A percentile compares a stretch with the other conserved stretches of the same genome.
phyloP scores from a whole-genome alignment of 2,113 vertebrate species.

The Riparia riparia region DNA sequence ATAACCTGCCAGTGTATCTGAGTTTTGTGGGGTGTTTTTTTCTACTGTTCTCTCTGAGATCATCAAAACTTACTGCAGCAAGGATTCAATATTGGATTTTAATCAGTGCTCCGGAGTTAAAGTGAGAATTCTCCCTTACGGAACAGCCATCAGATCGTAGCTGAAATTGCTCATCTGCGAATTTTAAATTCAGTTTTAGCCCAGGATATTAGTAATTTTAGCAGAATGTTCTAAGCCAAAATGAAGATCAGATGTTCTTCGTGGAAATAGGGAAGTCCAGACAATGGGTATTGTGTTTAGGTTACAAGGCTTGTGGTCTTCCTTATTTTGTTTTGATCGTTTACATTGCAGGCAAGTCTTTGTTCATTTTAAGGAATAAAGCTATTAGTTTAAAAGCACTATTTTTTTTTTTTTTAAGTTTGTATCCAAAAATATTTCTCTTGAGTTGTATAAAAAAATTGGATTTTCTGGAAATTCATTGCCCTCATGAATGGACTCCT shows the following conservation, averaged over 20 bases:
- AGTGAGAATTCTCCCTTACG: not conserved
- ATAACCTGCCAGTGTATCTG: conserved; percentile 15
- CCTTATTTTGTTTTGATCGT: conserved; percentile 27
- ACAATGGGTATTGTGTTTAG: conserved; percentile 65
- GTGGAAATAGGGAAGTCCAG: conserved; percentile 27
- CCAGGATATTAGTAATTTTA: conserved; percentile 61
- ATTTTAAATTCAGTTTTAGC: conserved; percentile 36
- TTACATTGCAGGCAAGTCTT: conserved; percentile 33
- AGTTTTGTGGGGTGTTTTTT: conserved; percentile 8
- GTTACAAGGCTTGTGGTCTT: conserved; percentile 2
- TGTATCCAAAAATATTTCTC: conserved; percentile 45
- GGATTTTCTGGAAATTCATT: conserved; percentile 8
- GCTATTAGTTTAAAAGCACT: not conserved
- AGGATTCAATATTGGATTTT: not conserved
- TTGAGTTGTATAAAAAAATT: not conserved
- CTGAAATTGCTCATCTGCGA: conserved; percentile 27
- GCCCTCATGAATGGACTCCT: conserved; percentile 6
- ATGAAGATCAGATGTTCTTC: conserved; percentile 75
- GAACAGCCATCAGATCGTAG: not conserved
- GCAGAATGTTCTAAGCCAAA: conserved; percentile 58
- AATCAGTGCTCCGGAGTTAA: not conserved
- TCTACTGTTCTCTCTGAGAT: conserved; percentile 56
- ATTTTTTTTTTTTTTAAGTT: not conserved
- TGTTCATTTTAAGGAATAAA: conserved; percentile 15
- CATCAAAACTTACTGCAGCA: conserved; percentile 15